Conservation (phyloP, 2,888 invertebrate genomes). For the Oscheius onirici region DNA sequence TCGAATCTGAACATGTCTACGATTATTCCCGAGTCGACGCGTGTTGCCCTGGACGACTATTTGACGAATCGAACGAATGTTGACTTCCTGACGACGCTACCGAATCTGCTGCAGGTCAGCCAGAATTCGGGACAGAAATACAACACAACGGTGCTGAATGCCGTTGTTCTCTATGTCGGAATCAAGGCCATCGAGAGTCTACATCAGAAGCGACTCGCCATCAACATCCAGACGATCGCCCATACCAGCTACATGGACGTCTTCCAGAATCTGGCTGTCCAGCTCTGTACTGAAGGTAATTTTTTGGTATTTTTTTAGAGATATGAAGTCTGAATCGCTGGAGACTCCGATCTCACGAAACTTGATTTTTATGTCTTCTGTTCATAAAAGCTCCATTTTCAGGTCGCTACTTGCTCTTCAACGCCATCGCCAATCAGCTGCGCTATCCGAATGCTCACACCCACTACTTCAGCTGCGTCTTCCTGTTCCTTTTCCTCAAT, state of each 20-base stretch:
- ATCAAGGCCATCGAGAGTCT: constrained; percentile 85
- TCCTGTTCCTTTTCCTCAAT: constrained; percentile 90
- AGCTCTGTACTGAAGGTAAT: constrained; percentile 93
- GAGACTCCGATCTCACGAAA: too few relatives aligned
- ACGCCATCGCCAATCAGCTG: constrained; percentile 97
- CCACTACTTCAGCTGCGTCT: constrained; percentile 97
- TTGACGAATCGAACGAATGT: constrained; percentile 79
- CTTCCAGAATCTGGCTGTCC: constrained; percentile 97
- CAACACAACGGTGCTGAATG: constrained; percentile 95
- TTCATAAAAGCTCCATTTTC: constrained; percentile 34
- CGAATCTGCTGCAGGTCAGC: constrained; percentile 72
- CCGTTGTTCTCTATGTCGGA: constrained; percentile 95
- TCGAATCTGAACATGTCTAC: constrained; percentile 62
- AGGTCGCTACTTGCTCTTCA: constrained; percentile 90
- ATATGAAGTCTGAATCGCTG: too few relatives aligned
- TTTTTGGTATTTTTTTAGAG: constrained; percentile 43
- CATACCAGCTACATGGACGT: constrained; percentile 99
- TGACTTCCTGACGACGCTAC: constrained; percentile 74
- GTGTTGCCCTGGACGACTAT: constrained; percentile 90
- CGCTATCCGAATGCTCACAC: constrained; percentile 99
- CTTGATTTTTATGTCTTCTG: neutral
- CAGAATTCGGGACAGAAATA: constrained; percentile 86
- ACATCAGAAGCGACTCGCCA: constrained; percentile 87
- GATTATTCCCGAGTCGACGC: constrained; percentile 61
- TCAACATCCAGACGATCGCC: constrained; percentile 96